A percentile compares a stretch with the other conserved stretches of the same genome.
Evolutionary conservation across 2,113 vertebrate species (phyloP).

Genomic region (Tetraodon nigroviridis): DNA sequence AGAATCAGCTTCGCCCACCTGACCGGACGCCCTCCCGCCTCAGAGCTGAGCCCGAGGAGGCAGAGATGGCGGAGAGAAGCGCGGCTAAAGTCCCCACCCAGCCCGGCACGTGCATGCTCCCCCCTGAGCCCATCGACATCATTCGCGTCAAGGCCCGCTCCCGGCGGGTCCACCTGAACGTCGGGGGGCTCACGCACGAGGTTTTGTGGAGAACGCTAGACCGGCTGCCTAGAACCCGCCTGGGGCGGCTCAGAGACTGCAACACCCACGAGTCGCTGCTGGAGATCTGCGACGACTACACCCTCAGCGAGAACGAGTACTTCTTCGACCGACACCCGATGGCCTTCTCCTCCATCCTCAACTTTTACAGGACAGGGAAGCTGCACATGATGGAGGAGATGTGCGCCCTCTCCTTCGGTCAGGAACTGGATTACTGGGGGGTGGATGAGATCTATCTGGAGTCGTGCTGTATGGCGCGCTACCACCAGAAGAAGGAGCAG

Average conservation of each 20-base stretch:
- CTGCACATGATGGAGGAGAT: conserved; percentile 99
- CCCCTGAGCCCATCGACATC: conserved; percentile 93
- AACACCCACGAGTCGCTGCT: conserved; percentile 92
- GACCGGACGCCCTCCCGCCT: not conserved
- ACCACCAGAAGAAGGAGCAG: conserved; percentile 99
- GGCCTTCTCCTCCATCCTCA: conserved; percentile 97
- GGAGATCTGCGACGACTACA: conserved; percentile 97
- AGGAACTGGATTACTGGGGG: conserved; percentile 98
- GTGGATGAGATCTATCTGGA: conserved; percentile 99
- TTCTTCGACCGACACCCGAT: conserved; percentile 97
- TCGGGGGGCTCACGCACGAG: conserved; percentile 94
- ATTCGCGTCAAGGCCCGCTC: conserved; percentile 90
- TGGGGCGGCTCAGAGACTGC: conserved; percentile 92
- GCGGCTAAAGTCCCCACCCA: conserved; percentile 75
- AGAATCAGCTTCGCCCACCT: not conserved
- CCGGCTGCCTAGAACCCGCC: conserved; percentile 89
- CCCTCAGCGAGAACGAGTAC: conserved; percentile 88
- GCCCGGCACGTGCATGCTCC: conserved; percentile 73
- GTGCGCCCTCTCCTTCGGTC: conserved; percentile 97
- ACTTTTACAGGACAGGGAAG: conserved; percentile 98
- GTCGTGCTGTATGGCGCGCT: conserved; percentile 96
- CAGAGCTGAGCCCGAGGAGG: conserved; percentile 13
- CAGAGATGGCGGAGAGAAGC: conserved; percentile 85
- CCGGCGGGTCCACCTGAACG: conserved; percentile 88
- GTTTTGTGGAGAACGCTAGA: conserved; percentile 97